A percentile compares a stretch with the other conserved stretches of the same genome.
Conservation (phyloP, 2,113 vertebrate species). For the Macaca fascicularis region T2T-MFA8v1.1 NC_088375.1:191799001-191799500, state of each 20-base stretch:
- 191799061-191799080: not conserved
- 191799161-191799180: not conserved
- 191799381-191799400: not conserved
- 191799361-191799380: not conserved
- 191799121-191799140: not conserved
- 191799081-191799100: not conserved
- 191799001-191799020: not conserved
- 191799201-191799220: not conserved
- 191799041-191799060: not conserved
- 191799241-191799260: accelerated
- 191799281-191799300: not conserved
- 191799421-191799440: not conserved
- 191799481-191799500: not conserved
- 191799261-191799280: not conserved
- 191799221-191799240: not conserved
- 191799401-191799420: not conserved
- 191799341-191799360: not conserved
- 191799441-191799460: not conserved
- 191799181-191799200: not conserved
- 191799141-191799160: not conserved
- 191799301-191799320: not conserved
- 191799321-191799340: not conserved
- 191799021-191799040: not conserved
- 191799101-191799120: not conserved
- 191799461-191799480: not conserved